Conservation (phyloP, 2,113 vertebrate genomes). For the Tetraodon nigroviridis region DNA sequence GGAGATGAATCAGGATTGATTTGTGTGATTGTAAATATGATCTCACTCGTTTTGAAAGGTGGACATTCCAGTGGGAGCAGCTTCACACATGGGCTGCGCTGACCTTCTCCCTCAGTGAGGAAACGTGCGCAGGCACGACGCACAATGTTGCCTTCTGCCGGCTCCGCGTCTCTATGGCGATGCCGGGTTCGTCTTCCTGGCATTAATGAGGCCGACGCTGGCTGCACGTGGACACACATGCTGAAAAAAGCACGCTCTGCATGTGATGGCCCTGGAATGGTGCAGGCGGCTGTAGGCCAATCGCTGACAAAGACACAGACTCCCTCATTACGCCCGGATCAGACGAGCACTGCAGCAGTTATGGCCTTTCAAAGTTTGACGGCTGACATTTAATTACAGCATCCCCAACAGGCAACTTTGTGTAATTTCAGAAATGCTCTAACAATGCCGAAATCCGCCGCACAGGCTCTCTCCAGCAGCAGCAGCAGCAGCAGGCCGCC, state of each 20-base stretch:
- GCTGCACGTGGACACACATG: background rate
- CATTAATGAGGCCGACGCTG: background rate
- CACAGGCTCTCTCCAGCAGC: background rate
- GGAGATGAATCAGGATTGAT: no score
- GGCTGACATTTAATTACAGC: constrained; percentile 39
- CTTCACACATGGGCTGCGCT: no score
- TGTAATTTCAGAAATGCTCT: constrained; percentile 13
- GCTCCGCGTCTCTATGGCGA: no score
- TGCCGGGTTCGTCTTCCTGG: background rate
- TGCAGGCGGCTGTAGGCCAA: constrained; percentile 12
- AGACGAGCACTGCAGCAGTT: constrained; percentile 26
- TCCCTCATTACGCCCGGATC: constrained; percentile 29
- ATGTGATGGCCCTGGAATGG: constrained; percentile 13
- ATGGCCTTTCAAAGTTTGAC: constrained; percentile 34
- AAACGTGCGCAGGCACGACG: no score
- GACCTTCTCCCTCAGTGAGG: no score
- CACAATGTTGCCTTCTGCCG: no score
- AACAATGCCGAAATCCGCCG: constrained; percentile 2
- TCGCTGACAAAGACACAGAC: constrained; percentile 12
- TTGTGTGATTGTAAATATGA: no score
- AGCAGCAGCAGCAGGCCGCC: background rate
- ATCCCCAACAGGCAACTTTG: constrained; percentile 23
- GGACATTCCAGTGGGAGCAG: no score
- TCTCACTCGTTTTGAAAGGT: no score
- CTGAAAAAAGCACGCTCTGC: background rate